Base-by-base conservation (phyloP, 2,797 vertebrate species). In the Sibirionetta formosa region DNA sequence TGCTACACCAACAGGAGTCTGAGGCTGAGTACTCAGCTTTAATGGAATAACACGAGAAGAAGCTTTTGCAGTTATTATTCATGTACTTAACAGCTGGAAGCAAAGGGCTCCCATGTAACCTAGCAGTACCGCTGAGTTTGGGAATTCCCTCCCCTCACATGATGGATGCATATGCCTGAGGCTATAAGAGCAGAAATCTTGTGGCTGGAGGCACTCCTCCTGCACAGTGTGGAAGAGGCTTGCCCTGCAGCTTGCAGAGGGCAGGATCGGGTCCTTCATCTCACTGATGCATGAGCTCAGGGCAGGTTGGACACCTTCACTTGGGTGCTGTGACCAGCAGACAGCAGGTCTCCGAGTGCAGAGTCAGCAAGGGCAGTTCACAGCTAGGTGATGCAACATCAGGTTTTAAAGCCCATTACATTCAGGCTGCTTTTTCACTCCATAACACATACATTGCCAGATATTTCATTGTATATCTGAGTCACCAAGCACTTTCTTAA, bases 201-300 rank as follows among this genome's bases (percentile, higher is more conserved):
- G 65, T 7, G 9, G 33, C 36, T 82, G 83, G 54, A 88, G 6
- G 5, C 35, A 7, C 10, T 79, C 7, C 18, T 77, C n/a, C 69
- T 53, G 36, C 16, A 44, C 17, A 12, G 1, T 0, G 50, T 51
- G 54, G 48, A 66, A 81, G 36, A 16, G 17, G 5, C 19, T 86
- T 23, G 36, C 14, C 35, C 51, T 27, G n/a, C 46, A 48, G 5
- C 38, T 66, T 54, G 38, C 66, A 57, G 14, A 75, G 22, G 29
- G 5, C 20, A 50, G 65, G 9, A 9, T 42, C 22, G 16, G 0
- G 2, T 15, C 23, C 33, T 56, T 84, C 18, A 24, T 70, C 13
- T 24, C 2, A 1, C 48, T 77, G 61, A 64, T 36, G 22, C 0
- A 0, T 12, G 53, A 73, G n/a, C 7, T 1, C 8, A 38, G 35